Conservation (phyloP, 2,797 vertebrate genomes). For the Anisognathus igniventris region DNA sequence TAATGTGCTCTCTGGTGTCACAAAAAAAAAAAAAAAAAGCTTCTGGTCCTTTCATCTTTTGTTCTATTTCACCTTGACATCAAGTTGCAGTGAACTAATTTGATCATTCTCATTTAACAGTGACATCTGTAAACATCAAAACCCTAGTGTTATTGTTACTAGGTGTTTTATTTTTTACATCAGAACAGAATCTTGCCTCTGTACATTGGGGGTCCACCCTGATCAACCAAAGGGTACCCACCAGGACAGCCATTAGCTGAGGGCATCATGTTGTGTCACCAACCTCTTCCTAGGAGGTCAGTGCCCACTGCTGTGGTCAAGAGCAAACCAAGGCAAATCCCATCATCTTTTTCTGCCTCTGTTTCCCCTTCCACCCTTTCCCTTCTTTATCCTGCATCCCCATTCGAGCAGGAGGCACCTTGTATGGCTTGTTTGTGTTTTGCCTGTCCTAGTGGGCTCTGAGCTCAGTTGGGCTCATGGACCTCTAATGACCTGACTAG, state of each 20-base stretch:
- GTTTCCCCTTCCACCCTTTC: neutral
- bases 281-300: neutral
- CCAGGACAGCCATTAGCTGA: neutral
- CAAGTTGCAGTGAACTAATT: neutral
- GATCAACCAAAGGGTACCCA: neutral
- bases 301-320: neutral
- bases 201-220: rapidly evolving
- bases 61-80: neutral
- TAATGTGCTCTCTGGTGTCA: neutral
- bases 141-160: neutral
- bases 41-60: neutral
- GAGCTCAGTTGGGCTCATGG: neutral
- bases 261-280: neutral
- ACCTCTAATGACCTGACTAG: neutral
- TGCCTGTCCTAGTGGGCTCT: neutral
- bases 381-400: neutral
- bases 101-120: neutral
- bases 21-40: neutral
- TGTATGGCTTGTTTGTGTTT: neutral
- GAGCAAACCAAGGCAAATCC: neutral
- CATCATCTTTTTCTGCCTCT: neutral
- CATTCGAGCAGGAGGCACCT: neutral
- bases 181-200: neutral
- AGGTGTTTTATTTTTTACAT: neutral
- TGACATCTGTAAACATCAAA: neutral